Conservation (phyloP, 1,140 invertebrate genomes). For the Conopomorpha cramerella region DNA sequence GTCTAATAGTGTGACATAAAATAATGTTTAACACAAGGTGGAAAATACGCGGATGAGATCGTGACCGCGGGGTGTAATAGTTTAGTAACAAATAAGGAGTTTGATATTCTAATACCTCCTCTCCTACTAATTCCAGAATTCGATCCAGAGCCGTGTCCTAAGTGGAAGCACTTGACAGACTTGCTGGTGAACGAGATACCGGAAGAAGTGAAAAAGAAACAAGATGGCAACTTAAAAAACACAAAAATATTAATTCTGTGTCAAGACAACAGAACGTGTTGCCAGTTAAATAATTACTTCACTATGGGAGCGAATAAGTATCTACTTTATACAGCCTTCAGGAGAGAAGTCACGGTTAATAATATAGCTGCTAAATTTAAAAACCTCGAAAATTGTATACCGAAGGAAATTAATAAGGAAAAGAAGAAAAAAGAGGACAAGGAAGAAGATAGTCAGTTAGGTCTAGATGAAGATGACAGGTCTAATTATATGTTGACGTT, state of each 20-base stretch:
- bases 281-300: slow-evolving; percentile 76
- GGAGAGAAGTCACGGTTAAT: slow-evolving; percentile 60
- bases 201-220: slow-evolving; percentile 62
- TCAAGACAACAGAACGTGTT: slow-evolving; percentile 80
- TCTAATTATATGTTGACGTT: slow-evolving; percentile 73
- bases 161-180: slow-evolving; percentile 85
- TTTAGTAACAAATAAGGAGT: too few species aligned
- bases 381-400: slow-evolving; percentile 19
- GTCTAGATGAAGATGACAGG: slow-evolving; percentile 54
- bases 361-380: slow-evolving; percentile 59
- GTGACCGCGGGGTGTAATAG: too few species aligned
- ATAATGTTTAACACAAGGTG: too few species aligned
- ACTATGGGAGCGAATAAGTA: slow-evolving; percentile 70
- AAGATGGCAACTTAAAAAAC: slow-evolving; percentile 45
- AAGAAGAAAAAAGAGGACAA: slow-evolving; percentile 10
- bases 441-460: slow-evolving; percentile 7
- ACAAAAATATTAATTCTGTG: slow-evolving; percentile 83
- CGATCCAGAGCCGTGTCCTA: slow-evolving; percentile 83
- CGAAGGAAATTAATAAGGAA: slow-evolving; percentile 20
- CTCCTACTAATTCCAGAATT: too few species aligned
- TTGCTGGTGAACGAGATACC: slow-evolving; percentile 80
- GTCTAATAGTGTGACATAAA: too few species aligned
- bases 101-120: slow-evolving; percentile 14
- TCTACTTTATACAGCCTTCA: slow-evolving; percentile 63
- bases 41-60: too few species aligned